Evolutionary conservation across 2,888 invertebrate genomes (phyloP).

Genomic region (Shargacucullia verbasci): DNA sequence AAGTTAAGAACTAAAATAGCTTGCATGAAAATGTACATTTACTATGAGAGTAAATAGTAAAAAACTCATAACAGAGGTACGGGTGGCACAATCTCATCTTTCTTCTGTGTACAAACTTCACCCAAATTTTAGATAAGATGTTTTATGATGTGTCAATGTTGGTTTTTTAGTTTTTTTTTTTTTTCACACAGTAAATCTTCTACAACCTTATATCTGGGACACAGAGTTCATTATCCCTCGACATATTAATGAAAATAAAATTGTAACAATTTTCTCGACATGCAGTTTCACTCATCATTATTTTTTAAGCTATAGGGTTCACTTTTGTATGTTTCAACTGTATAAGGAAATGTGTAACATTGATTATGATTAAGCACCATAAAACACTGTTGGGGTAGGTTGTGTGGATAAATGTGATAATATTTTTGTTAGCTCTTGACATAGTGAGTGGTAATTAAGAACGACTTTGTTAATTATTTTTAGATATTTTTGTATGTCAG

Average conservation of each 20-base stretch:
- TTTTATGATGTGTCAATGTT: slow-evolving; percentile 46
- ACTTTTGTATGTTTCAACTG: not conserved
- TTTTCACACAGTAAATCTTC: not conserved
- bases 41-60: too few species aligned
- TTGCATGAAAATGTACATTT: too few species aligned
- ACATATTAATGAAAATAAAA: not conserved
- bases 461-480: slow-evolving; percentile 19
- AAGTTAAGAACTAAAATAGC: too few species aligned
- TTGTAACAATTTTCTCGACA: slow-evolving; percentile 13
- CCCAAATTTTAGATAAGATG: slow-evolving; percentile 29
- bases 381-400: slow-evolving; percentile 55
- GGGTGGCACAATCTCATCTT: slow-evolving; percentile 21
- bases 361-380: slow-evolving; percentile 54
- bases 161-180: slow-evolving; percentile 21
- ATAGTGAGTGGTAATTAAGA: slow-evolving; percentile 26
- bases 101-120: slow-evolving; percentile 16
- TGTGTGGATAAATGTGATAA: slow-evolving; percentile 53
- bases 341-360: slow-evolving; percentile 5
- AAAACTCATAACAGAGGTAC: too few species aligned
- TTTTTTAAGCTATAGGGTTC: rapidly evolving
- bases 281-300: slow-evolving; percentile 1
- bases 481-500: not conserved
- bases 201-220: rapidly evolving
- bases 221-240: not conserved
- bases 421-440: slow-evolving; percentile 42